Evolutionary conservation across 2,888 invertebrate species (phyloP).

Genomic region (Agrilus mali): DNA sequence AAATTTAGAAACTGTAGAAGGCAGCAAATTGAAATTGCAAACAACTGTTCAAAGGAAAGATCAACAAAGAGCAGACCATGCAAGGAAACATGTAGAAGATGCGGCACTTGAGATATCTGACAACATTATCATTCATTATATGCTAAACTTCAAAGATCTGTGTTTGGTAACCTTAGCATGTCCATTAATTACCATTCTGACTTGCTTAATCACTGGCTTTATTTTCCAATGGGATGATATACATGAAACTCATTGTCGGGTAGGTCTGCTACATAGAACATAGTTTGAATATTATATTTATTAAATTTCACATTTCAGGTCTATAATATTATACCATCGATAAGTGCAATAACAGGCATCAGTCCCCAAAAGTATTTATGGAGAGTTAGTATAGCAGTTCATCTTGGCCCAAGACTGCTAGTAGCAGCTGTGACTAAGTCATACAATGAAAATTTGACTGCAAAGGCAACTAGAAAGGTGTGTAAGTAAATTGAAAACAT

Average conservation of each 20-base stretch:
- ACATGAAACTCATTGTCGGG: slow-evolving; percentile 90
- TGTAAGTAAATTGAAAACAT: slow-evolving; percentile 1
- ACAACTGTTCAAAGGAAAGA: too few species aligned
- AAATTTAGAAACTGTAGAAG: too few species aligned
- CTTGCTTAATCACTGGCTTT: slow-evolving; percentile 81
- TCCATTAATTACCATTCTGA: slow-evolving; percentile 71
- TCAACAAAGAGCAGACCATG: too few species aligned
- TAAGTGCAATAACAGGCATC: slow-evolving; percentile 90
- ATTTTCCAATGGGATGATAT: slow-evolving; percentile 88
- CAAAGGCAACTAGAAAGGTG: slow-evolving; percentile 36
- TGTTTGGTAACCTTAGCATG: slow-evolving; percentile 74
- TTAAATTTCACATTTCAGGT: slow-evolving; percentile 44
- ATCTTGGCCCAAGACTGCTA: slow-evolving; percentile 80
- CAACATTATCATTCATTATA: slow-evolving; percentile 49
- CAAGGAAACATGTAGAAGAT: slow-evolving; percentile 1
- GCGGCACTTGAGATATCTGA: slow-evolving; percentile 6
- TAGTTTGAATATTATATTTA: background rate
- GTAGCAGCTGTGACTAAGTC: slow-evolving; percentile 79
- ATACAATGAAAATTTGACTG: slow-evolving; percentile 60
- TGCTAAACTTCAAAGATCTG: slow-evolving; percentile 63
- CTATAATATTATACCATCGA: slow-evolving; percentile 87
- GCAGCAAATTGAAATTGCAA: too few species aligned
- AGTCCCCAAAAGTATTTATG: slow-evolving; percentile 87
- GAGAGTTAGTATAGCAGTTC: slow-evolving; percentile 84
- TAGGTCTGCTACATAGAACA: slow-evolving; percentile 38